These are phyloP conservation scores for Stenurella melanura DNA, from an alignment of 2,888 invertebrate genomes.

Conservation along the genomic window DNA sequence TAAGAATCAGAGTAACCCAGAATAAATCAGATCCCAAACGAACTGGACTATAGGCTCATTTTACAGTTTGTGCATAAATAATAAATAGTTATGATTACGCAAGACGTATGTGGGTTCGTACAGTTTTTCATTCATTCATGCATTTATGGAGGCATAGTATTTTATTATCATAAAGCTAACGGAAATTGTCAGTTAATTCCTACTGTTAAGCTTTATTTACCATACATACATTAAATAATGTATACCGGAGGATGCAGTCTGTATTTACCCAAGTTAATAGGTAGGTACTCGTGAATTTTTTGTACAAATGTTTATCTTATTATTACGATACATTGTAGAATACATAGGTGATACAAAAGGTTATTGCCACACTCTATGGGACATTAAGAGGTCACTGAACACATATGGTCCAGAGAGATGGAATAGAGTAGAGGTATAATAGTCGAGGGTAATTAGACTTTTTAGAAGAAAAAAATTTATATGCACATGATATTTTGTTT, in stretches of 20 bases:
- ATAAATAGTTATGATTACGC: constrained; percentile 20
- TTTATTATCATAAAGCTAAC: constrained; percentile 39
- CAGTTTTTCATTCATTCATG: constrained; percentile 32
- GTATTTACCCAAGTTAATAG: constrained; percentile 10
- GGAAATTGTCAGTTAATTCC: constrained; percentile 36
- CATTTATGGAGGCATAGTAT: constrained; percentile 31
- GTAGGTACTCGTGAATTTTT: constrained; percentile 13
- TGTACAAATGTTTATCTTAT: constrained; percentile 9
- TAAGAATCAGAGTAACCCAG: no score
- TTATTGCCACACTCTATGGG: neutral
- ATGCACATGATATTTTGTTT: no score
- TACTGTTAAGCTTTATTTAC: constrained; percentile 26
- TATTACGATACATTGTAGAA: neutral
- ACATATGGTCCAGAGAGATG: no score
- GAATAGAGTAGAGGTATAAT: no score
- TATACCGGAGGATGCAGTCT: constrained; percentile 14
- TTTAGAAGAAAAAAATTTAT: no score
- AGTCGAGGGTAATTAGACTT: no score
- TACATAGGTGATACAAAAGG: neutral
- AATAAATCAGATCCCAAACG: neutral
- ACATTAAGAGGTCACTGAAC: neutral
- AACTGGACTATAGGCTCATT: constrained; percentile 15
- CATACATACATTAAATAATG: constrained; percentile 18
- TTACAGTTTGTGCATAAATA: constrained; percentile 23
- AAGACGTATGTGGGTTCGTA: constrained; percentile 19